Evolutionary conservation across 2,888 invertebrate genomes (phyloP).

Genomic region (Nebria salina): DNA sequence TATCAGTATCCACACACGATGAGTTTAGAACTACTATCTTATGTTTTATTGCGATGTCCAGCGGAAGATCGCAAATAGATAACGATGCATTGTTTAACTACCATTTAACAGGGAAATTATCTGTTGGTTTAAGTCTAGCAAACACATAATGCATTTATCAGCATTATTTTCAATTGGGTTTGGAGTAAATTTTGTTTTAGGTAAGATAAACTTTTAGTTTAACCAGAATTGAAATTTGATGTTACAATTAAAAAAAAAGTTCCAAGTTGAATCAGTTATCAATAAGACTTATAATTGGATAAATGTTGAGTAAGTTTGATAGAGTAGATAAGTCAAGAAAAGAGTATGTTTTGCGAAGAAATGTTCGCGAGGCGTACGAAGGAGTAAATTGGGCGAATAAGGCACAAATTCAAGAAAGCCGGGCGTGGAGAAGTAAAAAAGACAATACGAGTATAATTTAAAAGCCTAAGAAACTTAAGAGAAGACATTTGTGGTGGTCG

Average conservation of each 20-base stretch:
- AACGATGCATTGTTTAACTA: background rate
- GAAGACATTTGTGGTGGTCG: background rate
- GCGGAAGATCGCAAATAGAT: background rate
- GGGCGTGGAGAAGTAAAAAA: background rate
- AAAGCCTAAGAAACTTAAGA: constrained; percentile 17
- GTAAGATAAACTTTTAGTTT: background rate
- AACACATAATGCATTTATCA: background rate
- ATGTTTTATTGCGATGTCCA: background rate
- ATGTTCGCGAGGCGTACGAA: background rate
- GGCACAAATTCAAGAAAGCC: background rate
- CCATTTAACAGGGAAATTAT: background rate
- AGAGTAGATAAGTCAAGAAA: background rate
- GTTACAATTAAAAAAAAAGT: too few species aligned
- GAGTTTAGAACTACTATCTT: background rate
- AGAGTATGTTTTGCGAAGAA: background rate
- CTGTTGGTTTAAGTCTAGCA: background rate
- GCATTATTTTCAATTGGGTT: background rate
- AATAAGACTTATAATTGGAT: background rate
- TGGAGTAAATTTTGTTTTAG: background rate
- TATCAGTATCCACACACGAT: constrained; percentile 1
- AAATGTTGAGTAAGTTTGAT: background rate
- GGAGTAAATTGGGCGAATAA: constrained; percentile 6
- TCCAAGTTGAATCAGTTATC: background rate
- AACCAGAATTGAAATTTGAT: background rate
- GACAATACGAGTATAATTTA: constrained; percentile 18